These are phyloP conservation scores for Chionoecetes opilio DNA, from an alignment of 1,140 invertebrate species.

Conservation along the genomic window DNA sequence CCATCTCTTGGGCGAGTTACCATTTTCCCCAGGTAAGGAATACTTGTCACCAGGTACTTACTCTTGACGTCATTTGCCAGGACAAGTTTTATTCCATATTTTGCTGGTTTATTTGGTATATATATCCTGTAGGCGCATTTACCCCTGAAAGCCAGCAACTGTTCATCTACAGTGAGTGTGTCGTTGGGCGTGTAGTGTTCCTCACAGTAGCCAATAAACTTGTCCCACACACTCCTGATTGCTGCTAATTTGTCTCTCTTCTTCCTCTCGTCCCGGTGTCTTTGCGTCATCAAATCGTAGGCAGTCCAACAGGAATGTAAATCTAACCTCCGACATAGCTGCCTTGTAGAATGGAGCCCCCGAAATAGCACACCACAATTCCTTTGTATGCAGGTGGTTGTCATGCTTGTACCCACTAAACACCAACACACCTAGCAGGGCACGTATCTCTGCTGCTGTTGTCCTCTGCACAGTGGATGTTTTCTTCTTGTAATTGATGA, in stretches of 20 bases:
- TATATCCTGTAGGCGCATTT: constrained; percentile 73
- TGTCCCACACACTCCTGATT: constrained; percentile 81
- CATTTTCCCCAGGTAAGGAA: constrained; percentile 79
- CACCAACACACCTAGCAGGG: too few relatives aligned
- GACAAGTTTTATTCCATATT: constrained; percentile 81
- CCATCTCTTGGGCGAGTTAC: constrained; percentile 34
- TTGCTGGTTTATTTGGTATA: constrained; percentile 82
- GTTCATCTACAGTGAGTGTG: constrained; percentile 82
- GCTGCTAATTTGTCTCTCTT: constrained; percentile 81
- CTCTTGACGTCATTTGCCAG: constrained; percentile 63
- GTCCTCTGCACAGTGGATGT: too few relatives aligned
- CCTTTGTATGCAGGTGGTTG: too few relatives aligned
- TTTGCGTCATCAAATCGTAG: constrained; percentile 81
- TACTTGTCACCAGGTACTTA: constrained; percentile 71
- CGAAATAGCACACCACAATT: constrained; percentile 52
- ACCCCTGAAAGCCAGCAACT: constrained; percentile 82
- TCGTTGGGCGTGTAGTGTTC: constrained; percentile 69
- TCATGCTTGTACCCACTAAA: too few relatives aligned
- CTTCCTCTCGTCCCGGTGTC: constrained; percentile 72
- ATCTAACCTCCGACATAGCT: constrained; percentile 39
- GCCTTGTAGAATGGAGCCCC: constrained; percentile 64
- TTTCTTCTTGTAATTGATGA: too few relatives aligned
- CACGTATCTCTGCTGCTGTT: too few relatives aligned
- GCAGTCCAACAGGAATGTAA: constrained; percentile 66
- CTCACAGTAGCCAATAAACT: constrained; percentile 52